phyloP scores from a whole-genome alignment of 2,797 vertebrate genomes.

The Falco rusticolus region DNA sequence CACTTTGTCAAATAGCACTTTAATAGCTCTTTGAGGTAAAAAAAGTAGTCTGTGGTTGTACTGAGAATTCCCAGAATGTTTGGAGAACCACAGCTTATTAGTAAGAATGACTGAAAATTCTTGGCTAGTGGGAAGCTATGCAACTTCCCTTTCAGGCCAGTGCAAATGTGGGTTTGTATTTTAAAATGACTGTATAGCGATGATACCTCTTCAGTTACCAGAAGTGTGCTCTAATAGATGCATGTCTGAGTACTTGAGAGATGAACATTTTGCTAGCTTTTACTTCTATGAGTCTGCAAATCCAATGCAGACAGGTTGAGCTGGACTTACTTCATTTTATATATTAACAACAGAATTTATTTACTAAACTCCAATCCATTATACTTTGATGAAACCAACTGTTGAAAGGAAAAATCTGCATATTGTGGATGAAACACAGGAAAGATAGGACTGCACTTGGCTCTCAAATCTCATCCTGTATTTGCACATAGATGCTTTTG shows the following conservation, averaged over 20 bases:
- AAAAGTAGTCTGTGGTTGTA: background rate
- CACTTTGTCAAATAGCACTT: background rate
- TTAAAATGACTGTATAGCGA: background rate
- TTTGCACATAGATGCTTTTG: background rate
- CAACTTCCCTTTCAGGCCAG: background rate
- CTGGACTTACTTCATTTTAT: background rate
- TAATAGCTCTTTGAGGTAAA: background rate
- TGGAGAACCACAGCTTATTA: background rate
- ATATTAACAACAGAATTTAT: slow-evolving; percentile 4
- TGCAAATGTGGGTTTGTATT: background rate
- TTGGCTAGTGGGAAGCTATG: background rate
- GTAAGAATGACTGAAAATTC: background rate
- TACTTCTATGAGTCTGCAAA: background rate
- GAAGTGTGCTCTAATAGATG: background rate
- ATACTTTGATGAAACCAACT: background rate
- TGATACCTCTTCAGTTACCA: background rate
- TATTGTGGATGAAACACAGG: background rate
- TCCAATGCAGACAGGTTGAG: background rate
- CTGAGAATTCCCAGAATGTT: slow-evolving; percentile 1
- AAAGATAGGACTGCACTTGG: background rate
- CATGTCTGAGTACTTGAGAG: background rate
- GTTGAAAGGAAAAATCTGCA: background rate
- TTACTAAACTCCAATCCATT: background rate
- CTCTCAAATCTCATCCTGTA: background rate
- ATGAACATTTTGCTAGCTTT: background rate